Base-by-base conservation (phyloP, 2,797 vertebrate genomes). In the Eulemur coronatus region DNA sequence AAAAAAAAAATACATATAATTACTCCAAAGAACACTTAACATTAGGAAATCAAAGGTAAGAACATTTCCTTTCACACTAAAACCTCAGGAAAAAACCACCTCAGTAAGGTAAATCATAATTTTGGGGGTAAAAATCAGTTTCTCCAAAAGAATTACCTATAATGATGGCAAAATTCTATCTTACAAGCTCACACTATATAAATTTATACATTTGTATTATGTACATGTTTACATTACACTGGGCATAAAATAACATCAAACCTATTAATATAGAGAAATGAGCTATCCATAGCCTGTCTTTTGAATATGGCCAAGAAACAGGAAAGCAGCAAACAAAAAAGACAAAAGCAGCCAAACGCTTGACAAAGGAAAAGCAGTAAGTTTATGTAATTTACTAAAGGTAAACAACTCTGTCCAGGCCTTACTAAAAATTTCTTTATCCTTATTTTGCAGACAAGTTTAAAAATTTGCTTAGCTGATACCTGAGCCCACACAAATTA, bases 11-110 rank as follows among this genome's bases (percentile, higher is more conserved):
- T 4, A 57, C 1, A 85, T 26, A 88, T 59, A 86, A 76, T 89
- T 91, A 95, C 81, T 94, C 76, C 41, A 93, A 93, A 93, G 87
- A 93, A 97, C 14, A 91, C 57, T 80, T 84, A 8, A 92, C 67
- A 75, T 55, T 61, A 73, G 79, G 81, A 90, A 79, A 87, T 6
- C 30, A 81, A 81, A 94, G 67, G 28, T 46, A 69, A 69, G 11
- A 28, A 41, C 28, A 67, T 72, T 85, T 92, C 28, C 41, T 55
- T 48, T 76, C 50, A 86, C 9, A 79, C 3, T 48, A 82, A 73
- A 72, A 81, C 48, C 13, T 69, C 80, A 88, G 20, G 48, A 69
- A 80, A 81, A 41, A 67, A 50, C 5, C 80, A n/a, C 22, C 63
- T 65, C 52, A 96, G 59, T 79, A 94, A 82, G 94, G 38, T 18